These are phyloP conservation scores for Abrostola tripartita DNA, from an alignment of 2,888 invertebrate species.

Conservation along the genomic window DNA sequence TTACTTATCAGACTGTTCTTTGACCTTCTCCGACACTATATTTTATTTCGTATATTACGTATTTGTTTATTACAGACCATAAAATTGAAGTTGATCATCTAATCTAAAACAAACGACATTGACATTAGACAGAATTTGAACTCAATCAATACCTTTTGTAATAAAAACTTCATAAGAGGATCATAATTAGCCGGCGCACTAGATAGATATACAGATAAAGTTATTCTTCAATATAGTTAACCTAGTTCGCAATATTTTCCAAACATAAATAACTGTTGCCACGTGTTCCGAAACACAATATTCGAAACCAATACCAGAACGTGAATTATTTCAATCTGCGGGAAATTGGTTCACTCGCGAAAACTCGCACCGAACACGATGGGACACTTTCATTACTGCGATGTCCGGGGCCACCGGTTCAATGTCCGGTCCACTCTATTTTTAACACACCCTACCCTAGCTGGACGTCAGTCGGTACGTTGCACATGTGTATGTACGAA, in stretches of 20 bases:
- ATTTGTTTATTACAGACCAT: too few relatives aligned
- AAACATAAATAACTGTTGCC: slow-evolving; percentile 8
- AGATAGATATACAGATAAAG: not conserved
- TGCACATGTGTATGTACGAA: slow-evolving; percentile 70
- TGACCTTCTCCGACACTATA: too few relatives aligned
- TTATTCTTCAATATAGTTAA: slow-evolving; percentile 3
- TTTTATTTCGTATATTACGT: too few relatives aligned
- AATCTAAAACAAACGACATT: too few relatives aligned
- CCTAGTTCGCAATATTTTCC: slow-evolving; percentile 4
- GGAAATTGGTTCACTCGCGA: slow-evolving; percentile 78
- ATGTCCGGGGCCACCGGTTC: slow-evolving; percentile 83
- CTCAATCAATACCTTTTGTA: too few relatives aligned
- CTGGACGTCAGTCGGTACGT: slow-evolving; percentile 63
- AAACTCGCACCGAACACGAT: slow-evolving; percentile 70
- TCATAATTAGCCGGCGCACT: too few relatives aligned
- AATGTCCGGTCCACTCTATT: slow-evolving; percentile 85
- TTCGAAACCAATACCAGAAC: slow-evolving; percentile 35
- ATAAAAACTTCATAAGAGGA: too few relatives aligned
- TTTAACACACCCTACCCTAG: slow-evolving; percentile 76
- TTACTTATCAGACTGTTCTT: too few relatives aligned
- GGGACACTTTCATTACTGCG: slow-evolving; percentile 83
- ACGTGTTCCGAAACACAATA: slow-evolving; percentile 21
- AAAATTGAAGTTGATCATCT: too few relatives aligned
- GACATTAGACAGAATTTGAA: too few relatives aligned
- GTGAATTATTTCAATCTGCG: slow-evolving; percentile 59